Base-by-base conservation (phyloP, 2,113 vertebrate species). In the Pluvianellus socialis region DNA sequence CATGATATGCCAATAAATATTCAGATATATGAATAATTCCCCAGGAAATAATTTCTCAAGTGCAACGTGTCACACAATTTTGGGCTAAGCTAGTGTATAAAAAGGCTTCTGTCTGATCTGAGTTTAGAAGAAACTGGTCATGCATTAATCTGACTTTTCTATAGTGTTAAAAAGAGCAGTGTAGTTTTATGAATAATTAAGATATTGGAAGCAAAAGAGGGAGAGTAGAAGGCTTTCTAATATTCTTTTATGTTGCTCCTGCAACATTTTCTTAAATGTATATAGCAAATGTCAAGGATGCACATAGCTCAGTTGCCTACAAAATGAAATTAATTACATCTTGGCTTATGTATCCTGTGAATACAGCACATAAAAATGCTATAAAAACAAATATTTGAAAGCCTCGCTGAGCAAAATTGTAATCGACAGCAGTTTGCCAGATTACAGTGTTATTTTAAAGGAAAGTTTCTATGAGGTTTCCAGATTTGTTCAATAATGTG, bases 371-470 rank as follows among this genome's bases (percentile, higher is more conserved):
- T 30, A 76, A 90, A 91, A 88, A 90, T 52, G 14, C 23, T 44
- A 72, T 58, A 75, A 92, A 96, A 92, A 42, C 59, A 91, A 90
- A 73, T 70, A 93, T 61, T 70, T 88, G 40, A 86, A 90, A 76
- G 20, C 8, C 16, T 82, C 0, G 0, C 67, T 79, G 86, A 76
- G 49, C 23, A 88, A 92, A 95, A 91, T 21, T 38, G 18, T 49
- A 90, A 88, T 44, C 0, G 0, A 90, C 80, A 92, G 16, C 21
- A 52, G 52, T 83, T 88, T 92, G 6, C 30, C 53, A 94, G 21
- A 79, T 66, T 56, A 80, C 6, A 66, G 17, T n/a, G 27, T 28
- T 76, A 72, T 8, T 79, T 65, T 40, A 92, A 58, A 82, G 33
- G 67, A 68, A 94, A 70, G 27, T 70, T 61, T 49, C 33, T 49